Base-by-base conservation (phyloP, 1,140 invertebrate species). In the Hyles vespertilio region DNA sequence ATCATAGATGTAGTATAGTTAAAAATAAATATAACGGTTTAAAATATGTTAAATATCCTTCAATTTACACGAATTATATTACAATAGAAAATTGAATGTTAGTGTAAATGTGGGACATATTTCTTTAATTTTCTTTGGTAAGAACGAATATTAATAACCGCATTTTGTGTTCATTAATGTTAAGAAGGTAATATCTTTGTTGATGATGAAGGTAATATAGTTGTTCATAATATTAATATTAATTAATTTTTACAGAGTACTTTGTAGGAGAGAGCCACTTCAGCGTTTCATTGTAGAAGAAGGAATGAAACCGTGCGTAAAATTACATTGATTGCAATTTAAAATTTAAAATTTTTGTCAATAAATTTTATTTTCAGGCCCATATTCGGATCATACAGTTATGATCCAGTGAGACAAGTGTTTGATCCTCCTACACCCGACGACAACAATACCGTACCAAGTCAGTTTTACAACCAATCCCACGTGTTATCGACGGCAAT, bases 371-470 rank as follows among this genome's bases (percentile, higher is more conserved):
- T 57, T 70, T 75, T 57, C 69, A 84, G 81, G 3, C 55, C 79
- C 44, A 77, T 84, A 56, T 77, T 84, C 50, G 81, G 81, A 8
- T 79, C 81, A 4, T 75, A 76, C 53, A 74, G 61, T 44, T 84
- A 79, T 51, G 72, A 84, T 55, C 72, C 73, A 8, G 34, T 79
- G 3, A 70, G 51, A 10, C 65, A 79, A 54, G 32, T 34, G 6
- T 79, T 79, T 44, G 62, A 69, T 2, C 53, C 36, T 11, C 8
- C 9, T 3, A 48, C 36, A 11, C 8, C 9, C 1, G 55, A 51
- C 5, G 22, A 5, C 10, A 54, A 54, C 11, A 22, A 44, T 22
- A 54, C 36, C 22, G 5, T 54, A 8, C 40, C 40, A 8, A 44
- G 9, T 54, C 52, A 44, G 52, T 8, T 54, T 12, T 44, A 44